Conservation (phyloP, 2,888 invertebrate genomes). For the Colostygia pectinataria region DNA sequence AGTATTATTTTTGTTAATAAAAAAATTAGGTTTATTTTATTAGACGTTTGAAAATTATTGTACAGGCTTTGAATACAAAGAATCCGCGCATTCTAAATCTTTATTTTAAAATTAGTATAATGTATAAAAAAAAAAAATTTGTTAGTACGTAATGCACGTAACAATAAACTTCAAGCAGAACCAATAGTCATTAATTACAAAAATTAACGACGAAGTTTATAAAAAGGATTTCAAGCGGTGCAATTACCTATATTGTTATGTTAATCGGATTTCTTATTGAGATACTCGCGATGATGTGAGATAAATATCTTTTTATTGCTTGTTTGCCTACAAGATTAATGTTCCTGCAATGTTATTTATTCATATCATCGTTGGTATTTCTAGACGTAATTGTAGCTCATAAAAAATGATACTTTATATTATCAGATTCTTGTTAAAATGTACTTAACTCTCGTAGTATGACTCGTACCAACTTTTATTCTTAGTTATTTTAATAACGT, state of each 20-base stretch:
- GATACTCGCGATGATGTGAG: slow-evolving; percentile 49
- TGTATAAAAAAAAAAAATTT: too few relatives aligned
- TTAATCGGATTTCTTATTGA: slow-evolving; percentile 58
- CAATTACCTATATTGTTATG: slow-evolving; percentile 47
- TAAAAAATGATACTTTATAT: slow-evolving; percentile 13
- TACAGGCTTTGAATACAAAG: too few relatives aligned
- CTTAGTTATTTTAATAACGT: too few relatives aligned
- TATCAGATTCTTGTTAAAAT: slow-evolving; percentile 19
- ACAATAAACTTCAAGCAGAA: slow-evolving; percentile 17
- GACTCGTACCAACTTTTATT: too few relatives aligned
- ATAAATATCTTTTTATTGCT: slow-evolving; percentile 60
- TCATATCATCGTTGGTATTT: slow-evolving; percentile 28
- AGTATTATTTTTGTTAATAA: too few relatives aligned
- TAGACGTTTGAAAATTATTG: too few relatives aligned
- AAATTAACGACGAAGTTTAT: slow-evolving; percentile 29
- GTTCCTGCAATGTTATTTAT: slow-evolving; percentile 39
- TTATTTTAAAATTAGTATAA: too few relatives aligned
- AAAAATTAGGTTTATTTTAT: too few relatives aligned
- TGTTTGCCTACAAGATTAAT: slow-evolving; percentile 58
- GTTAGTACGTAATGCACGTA: not conserved
- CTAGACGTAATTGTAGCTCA: slow-evolving; percentile 26
- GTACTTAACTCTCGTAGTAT: too few relatives aligned
- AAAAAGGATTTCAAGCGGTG: slow-evolving; percentile 31
- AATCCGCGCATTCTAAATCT: too few relatives aligned
- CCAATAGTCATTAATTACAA: slow-evolving; percentile 20